These are phyloP conservation scores for Morpho achilles DNA, from an alignment of 2,888 invertebrate genomes.

Conservation along the genomic window DNA sequence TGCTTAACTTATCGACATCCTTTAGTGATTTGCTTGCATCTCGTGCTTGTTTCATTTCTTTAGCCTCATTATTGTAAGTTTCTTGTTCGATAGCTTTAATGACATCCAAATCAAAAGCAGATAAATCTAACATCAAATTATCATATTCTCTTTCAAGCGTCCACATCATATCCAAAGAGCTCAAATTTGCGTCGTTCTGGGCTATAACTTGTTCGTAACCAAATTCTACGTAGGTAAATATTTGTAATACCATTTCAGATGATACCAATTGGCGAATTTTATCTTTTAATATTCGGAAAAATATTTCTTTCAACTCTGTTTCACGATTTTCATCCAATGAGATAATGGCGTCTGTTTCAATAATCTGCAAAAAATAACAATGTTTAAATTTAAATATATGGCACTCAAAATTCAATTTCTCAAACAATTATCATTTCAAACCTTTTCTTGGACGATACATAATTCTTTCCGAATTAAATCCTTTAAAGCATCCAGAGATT, in stretches of 20 bases:
- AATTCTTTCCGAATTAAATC: conserved; percentile 47
- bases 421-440: conserved; percentile 22
- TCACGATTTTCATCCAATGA: conserved; percentile 50
- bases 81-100: conserved; percentile 62
- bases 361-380: conserved; percentile 44
- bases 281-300: conserved; percentile 55
- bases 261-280: conserved; percentile 77
- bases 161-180: conserved; percentile 79
- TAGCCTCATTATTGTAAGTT: conserved; percentile 51
- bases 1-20: conserved; percentile 62
- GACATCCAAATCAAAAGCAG: conserved; percentile 53
- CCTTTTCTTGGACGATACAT: conserved; percentile 56
- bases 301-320: conserved; percentile 55
- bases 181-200: conserved; percentile 80
- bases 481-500: conserved; percentile 49
- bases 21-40: conserved; percentile 57
- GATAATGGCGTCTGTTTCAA: conserved; percentile 51
- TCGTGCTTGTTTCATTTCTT: conserved; percentile 54
- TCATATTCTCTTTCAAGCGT: conserved; percentile 77
- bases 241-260: conserved; percentile 78
- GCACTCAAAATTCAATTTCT: too few species aligned
- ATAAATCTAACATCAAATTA: conserved; percentile 58
- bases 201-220: conserved; percentile 81
- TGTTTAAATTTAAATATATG: not conserved
- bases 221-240: conserved; percentile 82